Percentiles rank a stretch among this genome's conserved stretches.
phyloP scores from a whole-genome alignment of 2,888 invertebrate species.

The Cantharis lateralis region DNA sequence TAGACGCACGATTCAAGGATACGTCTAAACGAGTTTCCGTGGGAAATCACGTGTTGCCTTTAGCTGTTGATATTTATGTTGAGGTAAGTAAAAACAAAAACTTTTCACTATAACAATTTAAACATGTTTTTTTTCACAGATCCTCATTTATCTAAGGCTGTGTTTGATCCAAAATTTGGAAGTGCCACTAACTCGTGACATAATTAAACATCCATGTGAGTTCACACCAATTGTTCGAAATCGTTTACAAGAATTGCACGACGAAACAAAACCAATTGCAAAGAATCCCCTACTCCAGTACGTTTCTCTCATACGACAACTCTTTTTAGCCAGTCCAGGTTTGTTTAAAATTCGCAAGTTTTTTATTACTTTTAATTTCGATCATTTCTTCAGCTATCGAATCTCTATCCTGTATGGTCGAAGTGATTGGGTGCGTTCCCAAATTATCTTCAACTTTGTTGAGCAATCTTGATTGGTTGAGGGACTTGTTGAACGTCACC shows the following conservation, averaged over 20 bases:
- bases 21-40: conserved; percentile 64
- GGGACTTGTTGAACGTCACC: conserved; percentile 68
- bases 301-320: conserved; percentile 67
- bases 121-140: conserved; percentile 3
- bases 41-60: conserved; percentile 73
- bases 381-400: conserved; percentile 59
- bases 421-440: conserved; percentile 83
- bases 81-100: conserved; percentile 61
- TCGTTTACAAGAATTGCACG: conserved; percentile 63
- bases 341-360: conserved; percentile 19
- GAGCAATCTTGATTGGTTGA: conserved; percentile 67
- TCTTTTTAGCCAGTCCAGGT: conserved; percentile 72
- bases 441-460: conserved; percentile 68
- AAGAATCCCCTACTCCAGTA: conserved; percentile 69
- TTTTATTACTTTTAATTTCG: background rate
- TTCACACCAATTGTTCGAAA: conserved; percentile 69
- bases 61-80: conserved; percentile 70
- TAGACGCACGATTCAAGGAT: conserved; percentile 65
- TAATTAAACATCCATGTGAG: conserved; percentile 66
- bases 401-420: conserved; percentile 76
- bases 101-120: too few species aligned
- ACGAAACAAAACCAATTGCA: conserved; percentile 52
- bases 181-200: conserved; percentile 60
- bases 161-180: conserved; percentile 72
- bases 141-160: conserved; percentile 77